Conservation (phyloP, 2,797 vertebrate genomes). For the Platalea minor region DNA sequence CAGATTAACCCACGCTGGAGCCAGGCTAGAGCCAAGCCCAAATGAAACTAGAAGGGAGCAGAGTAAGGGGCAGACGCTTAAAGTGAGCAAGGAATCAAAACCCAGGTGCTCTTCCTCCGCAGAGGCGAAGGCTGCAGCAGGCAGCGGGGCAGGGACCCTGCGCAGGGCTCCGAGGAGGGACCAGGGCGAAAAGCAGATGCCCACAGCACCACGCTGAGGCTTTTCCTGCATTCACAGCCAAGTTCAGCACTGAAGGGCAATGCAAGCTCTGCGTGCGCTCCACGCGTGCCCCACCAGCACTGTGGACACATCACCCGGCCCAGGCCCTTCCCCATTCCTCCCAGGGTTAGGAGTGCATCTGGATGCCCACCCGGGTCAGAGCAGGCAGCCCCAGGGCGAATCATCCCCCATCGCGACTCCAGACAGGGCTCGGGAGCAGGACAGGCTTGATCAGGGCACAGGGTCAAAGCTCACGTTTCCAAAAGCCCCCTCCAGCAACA, state of each 20-base stretch:
- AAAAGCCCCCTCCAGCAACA: not conserved
- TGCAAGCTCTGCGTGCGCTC: accelerated
- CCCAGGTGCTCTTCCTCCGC: not conserved
- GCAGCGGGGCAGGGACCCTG: not conserved
- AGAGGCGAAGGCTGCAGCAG: not conserved
- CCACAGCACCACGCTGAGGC: not conserved
- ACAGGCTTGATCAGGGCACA: not conserved
- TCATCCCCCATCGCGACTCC: not conserved
- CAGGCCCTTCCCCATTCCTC: not conserved
- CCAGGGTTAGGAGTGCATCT: not conserved
- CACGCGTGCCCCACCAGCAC: not conserved
- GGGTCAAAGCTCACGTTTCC: conserved; percentile 2
- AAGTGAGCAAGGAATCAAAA: not conserved
- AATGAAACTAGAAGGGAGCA: not conserved
- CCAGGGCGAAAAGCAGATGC: not conserved
- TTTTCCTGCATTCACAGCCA: not conserved
- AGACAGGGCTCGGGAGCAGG: not conserved
- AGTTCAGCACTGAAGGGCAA: not conserved
- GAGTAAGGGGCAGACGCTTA: not conserved
- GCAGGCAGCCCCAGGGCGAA: not conserved
- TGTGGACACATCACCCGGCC: accelerated
- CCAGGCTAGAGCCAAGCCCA: not conserved
- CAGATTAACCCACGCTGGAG: conserved; percentile 23
- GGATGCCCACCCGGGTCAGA: not conserved
- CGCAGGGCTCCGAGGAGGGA: not conserved